Evolutionary conservation across 2,113 vertebrate genomes (phyloP).

Genomic region (Notothenia coriiceps): DNA sequence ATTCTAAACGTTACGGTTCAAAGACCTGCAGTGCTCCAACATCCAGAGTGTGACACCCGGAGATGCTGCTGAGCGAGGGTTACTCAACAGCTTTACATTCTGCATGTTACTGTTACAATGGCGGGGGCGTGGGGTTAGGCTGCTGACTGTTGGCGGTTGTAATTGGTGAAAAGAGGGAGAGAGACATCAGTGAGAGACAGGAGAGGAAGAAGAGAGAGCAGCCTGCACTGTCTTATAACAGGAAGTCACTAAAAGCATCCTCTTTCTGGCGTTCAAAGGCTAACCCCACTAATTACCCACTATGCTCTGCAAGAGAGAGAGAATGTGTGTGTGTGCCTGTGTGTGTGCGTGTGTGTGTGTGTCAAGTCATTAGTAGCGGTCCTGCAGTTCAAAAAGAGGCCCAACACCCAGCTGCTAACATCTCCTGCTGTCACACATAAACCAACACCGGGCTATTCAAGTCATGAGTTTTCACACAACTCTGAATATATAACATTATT

Average conservation of each 20-base stretch:
- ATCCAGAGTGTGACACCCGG: neutral
- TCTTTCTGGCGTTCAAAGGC: slow-evolving; percentile 61
- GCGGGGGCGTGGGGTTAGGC: slow-evolving; percentile 2
- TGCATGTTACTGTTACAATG: slow-evolving; percentile 57
- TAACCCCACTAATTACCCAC: slow-evolving; percentile 48
- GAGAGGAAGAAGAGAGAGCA: slow-evolving; percentile 25
- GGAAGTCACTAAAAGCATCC: slow-evolving; percentile 75
- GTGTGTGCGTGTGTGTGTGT: slow-evolving; percentile 18
- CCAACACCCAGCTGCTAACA: slow-evolving; percentile 55
- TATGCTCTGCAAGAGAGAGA: slow-evolving; percentile 1
- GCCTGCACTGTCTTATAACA: slow-evolving; percentile 46
- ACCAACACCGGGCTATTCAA: slow-evolving; percentile 15
- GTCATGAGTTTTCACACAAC: slow-evolving; percentile 18
- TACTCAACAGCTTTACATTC: slow-evolving; percentile 71
- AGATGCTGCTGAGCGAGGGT: slow-evolving; percentile 26
- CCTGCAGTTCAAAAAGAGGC: slow-evolving; percentile 48
- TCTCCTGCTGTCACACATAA: slow-evolving; percentile 28
- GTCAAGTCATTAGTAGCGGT: slow-evolving; percentile 33
- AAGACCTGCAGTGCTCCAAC: neutral
- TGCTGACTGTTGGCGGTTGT: slow-evolving; percentile 29
- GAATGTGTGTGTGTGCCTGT: slow-evolving; percentile 7
- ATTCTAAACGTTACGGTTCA: neutral
- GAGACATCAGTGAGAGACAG: neutral
- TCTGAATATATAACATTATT: neutral
- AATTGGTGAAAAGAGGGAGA: neutral